Evolutionary conservation across 2,888 invertebrate species (phyloP).

Genomic region (Lasioglossum figueresi): DNA sequence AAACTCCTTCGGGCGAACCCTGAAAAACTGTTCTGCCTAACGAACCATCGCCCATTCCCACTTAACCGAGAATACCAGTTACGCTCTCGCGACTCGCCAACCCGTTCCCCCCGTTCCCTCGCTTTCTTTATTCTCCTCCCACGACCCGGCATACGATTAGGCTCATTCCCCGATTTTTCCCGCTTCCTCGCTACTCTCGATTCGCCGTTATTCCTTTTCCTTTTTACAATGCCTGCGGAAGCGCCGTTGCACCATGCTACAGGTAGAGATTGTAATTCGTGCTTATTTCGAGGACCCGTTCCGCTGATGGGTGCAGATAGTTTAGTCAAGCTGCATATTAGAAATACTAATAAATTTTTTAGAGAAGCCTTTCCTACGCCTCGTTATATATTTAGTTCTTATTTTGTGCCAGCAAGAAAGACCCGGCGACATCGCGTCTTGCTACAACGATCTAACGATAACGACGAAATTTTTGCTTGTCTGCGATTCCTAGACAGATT

Average conservation of each 20-base stretch:
- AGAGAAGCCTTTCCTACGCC: background rate
- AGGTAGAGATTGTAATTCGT: background rate
- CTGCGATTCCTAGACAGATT: background rate
- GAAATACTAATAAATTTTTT: background rate
- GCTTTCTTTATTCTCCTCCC: constrained; percentile 6
- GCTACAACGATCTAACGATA: background rate
- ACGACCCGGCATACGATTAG: background rate
- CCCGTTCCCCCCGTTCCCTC: constrained; percentile 29
- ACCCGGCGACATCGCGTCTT: background rate
- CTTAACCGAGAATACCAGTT: constrained; percentile 76
- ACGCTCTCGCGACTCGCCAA: constrained; percentile 64
- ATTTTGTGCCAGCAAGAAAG: background rate
- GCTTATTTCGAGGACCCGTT: too few species aligned
- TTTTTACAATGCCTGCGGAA: background rate
- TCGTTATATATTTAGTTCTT: background rate
- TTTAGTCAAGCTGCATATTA: background rate
- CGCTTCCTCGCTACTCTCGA: background rate
- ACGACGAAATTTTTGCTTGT: too few species aligned
- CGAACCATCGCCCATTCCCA: constrained; percentile 80
- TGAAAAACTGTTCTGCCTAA: constrained; percentile 81
- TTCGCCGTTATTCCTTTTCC: background rate
- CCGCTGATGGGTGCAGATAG: too few species aligned
- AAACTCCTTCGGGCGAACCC: constrained; percentile 72
- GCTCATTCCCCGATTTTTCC: background rate
- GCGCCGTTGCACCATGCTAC: background rate